Conservation (phyloP, 2,888 invertebrate species). For the Eubasilissa splendida region DNA sequence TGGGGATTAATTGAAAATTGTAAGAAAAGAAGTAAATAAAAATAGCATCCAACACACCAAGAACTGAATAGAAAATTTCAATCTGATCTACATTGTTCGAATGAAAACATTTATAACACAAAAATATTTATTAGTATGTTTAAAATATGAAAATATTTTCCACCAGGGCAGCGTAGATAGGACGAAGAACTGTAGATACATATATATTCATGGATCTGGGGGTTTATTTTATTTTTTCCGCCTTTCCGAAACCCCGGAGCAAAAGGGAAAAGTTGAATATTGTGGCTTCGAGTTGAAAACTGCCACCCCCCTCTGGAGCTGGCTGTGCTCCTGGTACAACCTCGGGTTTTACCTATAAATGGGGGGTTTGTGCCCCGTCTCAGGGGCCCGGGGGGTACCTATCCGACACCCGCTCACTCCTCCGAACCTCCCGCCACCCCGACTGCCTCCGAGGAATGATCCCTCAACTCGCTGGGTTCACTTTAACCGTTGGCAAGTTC, state of each 20-base stretch:
- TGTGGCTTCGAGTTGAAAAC: constrained; percentile 46
- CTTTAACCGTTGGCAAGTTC: constrained; percentile 27
- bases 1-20: too few species aligned
- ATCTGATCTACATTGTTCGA: too few species aligned
- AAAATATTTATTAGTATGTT: too few species aligned
- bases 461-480: constrained; percentile 25
- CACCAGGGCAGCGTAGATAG: constrained; percentile 14
- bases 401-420: constrained; percentile 17
- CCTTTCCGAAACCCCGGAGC: background rate
- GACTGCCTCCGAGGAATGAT: constrained; percentile 27
- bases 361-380: constrained; percentile 47
- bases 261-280: constrained; percentile 41
- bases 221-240: constrained; percentile 17
- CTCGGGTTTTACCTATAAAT: constrained; percentile 57
- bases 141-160: constrained; percentile 2
- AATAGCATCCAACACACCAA: too few species aligned
- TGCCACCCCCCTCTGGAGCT: constrained; percentile 40
- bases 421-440: background rate
- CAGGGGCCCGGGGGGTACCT: constrained; percentile 23
- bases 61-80: too few species aligned
- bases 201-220: constrained; percentile 14
- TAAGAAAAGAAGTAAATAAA: too few species aligned
- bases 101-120: too few species aligned
- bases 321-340: constrained; percentile 30
- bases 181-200: background rate